Evolutionary conservation across 2,888 invertebrate species (phyloP), one percentile per base, ranked within the genome.

Genomic region (Lasius platythorax): DNA sequence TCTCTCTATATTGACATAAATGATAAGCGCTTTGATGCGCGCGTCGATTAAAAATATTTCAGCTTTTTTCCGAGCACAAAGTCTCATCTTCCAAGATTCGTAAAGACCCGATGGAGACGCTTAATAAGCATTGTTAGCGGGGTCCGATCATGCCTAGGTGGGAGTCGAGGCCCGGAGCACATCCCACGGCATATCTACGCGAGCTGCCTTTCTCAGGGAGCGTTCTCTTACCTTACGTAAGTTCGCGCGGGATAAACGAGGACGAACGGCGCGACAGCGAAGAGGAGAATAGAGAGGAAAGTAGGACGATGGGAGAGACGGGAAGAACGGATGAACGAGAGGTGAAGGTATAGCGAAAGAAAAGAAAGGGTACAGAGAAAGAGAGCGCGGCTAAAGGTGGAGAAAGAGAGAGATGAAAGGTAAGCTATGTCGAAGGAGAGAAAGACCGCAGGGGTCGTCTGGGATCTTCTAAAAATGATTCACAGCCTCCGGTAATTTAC

Each of bases 401-500:
- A 86, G 70, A 83, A 85, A 85, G 85, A 85, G 85, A 70, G 76
- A 90, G 81, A 90, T 88, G 83, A 83, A 86, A 91, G 84, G 89
- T 86, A 84, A 85, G 83, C 88, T 86, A 88, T 46, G 58, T 72
- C 72, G 79, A 79, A 73, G 72, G 61, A 79, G 73, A 79, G 73
- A 79, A 79, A 89, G 90, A 88, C 91, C 91, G 90, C 90, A 88
- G 88, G 87, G 90, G 88, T 88, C 87, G 91, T 92, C 92, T 92
- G 92, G 91, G 89, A 88, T 92, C 90, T 88, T 90, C 91, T 92
- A 92, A 88, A 88, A 91, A 95, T 95, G 94, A 95, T 95, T 95
- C 94, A 94, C 93, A 94, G 95, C 94, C 94, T 93, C 91, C 92
- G 94, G 95, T 94, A 94, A 94, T 94, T 95, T 94, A 94, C 94